Evolutionary conservation across 2,888 invertebrate genomes (phyloP).

Genomic region (Harpagoxenus sublaevis): DNA sequence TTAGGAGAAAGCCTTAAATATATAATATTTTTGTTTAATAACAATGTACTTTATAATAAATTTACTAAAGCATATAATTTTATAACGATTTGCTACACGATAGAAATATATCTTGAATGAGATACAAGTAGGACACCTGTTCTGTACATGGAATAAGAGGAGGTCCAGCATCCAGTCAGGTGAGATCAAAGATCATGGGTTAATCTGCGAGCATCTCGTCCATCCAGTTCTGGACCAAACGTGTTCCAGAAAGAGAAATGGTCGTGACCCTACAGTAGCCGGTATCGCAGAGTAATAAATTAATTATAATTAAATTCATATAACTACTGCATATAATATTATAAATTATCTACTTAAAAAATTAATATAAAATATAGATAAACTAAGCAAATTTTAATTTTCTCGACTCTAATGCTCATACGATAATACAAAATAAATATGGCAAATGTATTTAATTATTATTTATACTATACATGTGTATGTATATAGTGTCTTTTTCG

Average conservation of each 20-base stretch:
- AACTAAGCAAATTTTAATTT: not conserved
- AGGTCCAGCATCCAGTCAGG: conserved; percentile 79
- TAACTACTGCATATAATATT: not conserved
- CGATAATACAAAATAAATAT: not conserved
- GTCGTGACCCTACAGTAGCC: conserved; percentile 22
- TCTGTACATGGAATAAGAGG: conserved; percentile 50
- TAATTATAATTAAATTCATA: conserved; percentile 4
- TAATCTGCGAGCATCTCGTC: conserved; percentile 73
- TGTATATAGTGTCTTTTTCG: not conserved
- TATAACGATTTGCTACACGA: not conserved
- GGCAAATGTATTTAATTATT: not conserved
- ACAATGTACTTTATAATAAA: not conserved
- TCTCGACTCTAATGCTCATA: not conserved
- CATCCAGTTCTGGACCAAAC: conserved; percentile 79
- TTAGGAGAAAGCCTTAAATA: not conserved
- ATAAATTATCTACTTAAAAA: not conserved
- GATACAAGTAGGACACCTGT: conserved; percentile 61
- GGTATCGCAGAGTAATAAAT: not conserved
- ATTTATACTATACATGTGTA: no score
- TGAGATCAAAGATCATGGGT: conserved; percentile 79
- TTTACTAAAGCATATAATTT: not conserved
- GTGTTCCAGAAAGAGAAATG: conserved; percentile 67
- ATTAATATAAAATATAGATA: not conserved
- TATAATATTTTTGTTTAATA: not conserved
- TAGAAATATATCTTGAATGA: not conserved